Evolutionary conservation across 2,888 invertebrate genomes (phyloP).

Genomic region (Idaea biselata): DNA sequence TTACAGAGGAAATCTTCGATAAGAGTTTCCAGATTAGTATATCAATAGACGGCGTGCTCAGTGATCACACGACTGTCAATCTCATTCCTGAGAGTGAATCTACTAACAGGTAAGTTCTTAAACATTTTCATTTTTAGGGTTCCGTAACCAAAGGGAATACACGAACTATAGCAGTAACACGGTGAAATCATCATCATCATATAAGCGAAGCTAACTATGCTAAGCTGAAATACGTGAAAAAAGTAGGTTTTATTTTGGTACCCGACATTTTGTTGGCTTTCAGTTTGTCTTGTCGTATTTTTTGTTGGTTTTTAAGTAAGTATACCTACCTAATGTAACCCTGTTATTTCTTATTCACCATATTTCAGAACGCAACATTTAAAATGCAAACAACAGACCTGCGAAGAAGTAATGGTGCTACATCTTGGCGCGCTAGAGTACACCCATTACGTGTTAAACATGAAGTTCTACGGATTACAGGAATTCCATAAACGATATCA

Average conservation of each 20-base stretch:
- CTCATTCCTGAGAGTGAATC: conserved; percentile 83
- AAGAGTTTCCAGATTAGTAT: conserved; percentile 94
- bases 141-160: no score
- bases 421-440: conserved; percentile 95
- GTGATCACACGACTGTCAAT: conserved; percentile 86
- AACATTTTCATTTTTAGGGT: no score
- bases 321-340: background rate
- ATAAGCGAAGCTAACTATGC: no score
- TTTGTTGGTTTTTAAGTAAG: no score
- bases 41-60: conserved; percentile 88
- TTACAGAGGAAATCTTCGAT: conserved; percentile 93
- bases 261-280: no score
- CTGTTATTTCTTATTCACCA: background rate
- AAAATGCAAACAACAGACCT: conserved; percentile 88
- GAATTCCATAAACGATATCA: conserved; percentile 91
- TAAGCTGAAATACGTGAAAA: no score
- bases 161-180: no score
- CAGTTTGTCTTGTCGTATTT: no score
- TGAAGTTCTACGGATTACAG: conserved; percentile 91
- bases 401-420: conserved; percentile 92
- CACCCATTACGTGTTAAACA: conserved; percentile 91
- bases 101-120: conserved; percentile 84
- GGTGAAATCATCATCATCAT: no score
- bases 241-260: no score
- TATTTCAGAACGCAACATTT: conserved; percentile 87